These are phyloP conservation scores for Arnoldichthys spilopterus DNA, from an alignment of 2,797 vertebrate genomes.

Conservation along the genomic window DNA sequence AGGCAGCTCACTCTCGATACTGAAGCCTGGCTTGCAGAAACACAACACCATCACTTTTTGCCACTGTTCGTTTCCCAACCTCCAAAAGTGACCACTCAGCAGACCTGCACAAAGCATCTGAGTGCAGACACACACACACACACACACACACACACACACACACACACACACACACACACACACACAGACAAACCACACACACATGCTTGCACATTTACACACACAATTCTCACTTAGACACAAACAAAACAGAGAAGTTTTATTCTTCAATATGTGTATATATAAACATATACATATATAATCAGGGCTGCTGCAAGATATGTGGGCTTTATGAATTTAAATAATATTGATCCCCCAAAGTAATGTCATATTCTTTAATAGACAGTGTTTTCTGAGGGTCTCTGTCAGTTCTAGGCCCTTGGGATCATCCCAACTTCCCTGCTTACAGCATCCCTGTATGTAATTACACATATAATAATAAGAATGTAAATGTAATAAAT, in stretches of 20 bases:
- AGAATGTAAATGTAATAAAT: too few species aligned
- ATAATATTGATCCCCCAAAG: too few species aligned
- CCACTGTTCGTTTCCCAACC: constrained; percentile 29
- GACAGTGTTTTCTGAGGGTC: too few species aligned
- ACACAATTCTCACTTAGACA: background rate
- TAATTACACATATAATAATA: too few species aligned
- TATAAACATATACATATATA: constrained; percentile 7
- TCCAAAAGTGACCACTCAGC: constrained; percentile 43
- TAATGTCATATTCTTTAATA: too few species aligned
- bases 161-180: constrained; percentile 1
- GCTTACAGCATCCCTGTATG: too few species aligned
- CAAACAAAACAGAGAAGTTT: too few species aligned
- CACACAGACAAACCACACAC: background rate
- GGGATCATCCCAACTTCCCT: too few species aligned
- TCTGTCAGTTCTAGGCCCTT: too few species aligned
- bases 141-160: constrained; percentile 5
- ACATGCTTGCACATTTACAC: background rate
- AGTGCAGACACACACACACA: constrained; percentile 14
- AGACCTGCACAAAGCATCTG: constrained; percentile 27
- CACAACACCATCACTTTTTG: constrained; percentile 38
- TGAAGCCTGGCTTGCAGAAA: constrained; percentile 41
- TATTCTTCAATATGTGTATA: too few species aligned
- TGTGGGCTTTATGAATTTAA: too few species aligned
- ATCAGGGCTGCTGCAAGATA: too few species aligned
- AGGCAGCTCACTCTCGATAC: background rate